Percentiles rank a stretch among this genome's conserved stretches.
Evolutionary conservation across 2,888 invertebrate genomes (phyloP).

Genomic region (Germaria angustata): DNA sequence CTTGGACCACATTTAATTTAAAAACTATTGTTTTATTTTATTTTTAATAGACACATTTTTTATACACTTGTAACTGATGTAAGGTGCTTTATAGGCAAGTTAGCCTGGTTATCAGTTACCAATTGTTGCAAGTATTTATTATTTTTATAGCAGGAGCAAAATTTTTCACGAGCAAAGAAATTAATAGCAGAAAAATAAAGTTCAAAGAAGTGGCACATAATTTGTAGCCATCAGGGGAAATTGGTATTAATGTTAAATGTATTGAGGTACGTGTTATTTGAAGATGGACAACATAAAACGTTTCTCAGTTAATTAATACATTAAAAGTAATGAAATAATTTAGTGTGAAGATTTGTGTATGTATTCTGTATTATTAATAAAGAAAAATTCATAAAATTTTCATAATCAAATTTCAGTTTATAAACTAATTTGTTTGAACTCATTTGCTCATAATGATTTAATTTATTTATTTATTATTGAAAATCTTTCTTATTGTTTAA

Average conservation of each 20-base stretch:
- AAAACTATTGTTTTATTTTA: too few species aligned
- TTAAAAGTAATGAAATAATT: conserved; percentile 16
- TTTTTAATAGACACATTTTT: too few species aligned
- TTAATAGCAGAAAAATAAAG: not conserved
- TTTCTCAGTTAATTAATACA: conserved; percentile 5
- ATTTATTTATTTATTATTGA: conserved; percentile 16
- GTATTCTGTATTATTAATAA: too few species aligned
- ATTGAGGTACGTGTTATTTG: conserved; percentile 43
- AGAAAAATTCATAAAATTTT: too few species aligned
- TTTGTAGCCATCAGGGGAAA: conserved; percentile 49
- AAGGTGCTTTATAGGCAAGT: not conserved
- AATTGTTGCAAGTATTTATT: too few species aligned
- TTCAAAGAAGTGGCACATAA: conserved; percentile 42
- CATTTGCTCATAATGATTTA: not conserved
- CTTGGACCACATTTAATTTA: too few species aligned
- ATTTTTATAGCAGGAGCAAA: not conserved
- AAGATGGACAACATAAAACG: not conserved
- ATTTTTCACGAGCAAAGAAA: not conserved
- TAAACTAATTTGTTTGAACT: not conserved
- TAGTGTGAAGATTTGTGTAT: too few species aligned
- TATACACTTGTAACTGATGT: not conserved
- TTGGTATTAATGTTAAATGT: conserved; percentile 42
- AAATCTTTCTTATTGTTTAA: conserved; percentile 21
- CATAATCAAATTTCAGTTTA: not conserved
- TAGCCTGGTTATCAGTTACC: too few species aligned